Percentiles rank a stretch among this genome's conserved stretches.
These are phyloP conservation scores for Agrochola circellaris DNA, from an alignment of 2,888 invertebrate genomes.

Conservation along the genomic window DNA sequence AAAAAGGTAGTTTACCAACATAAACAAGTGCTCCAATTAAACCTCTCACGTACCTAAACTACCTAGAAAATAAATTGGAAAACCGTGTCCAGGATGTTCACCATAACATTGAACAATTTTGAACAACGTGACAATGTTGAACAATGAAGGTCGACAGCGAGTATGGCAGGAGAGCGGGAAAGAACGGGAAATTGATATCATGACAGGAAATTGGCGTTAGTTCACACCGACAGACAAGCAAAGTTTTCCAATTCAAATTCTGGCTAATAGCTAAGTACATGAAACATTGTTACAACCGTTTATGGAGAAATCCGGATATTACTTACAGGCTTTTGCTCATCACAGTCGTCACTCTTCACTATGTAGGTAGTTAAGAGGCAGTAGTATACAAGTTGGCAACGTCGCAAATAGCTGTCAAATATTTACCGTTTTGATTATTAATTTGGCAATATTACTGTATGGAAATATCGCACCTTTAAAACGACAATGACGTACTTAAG, in stretches of 20 bases:
- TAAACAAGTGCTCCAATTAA: background rate
- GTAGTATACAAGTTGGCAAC: no score
- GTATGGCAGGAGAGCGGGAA: constrained; percentile 46
- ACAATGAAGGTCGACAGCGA: constrained; percentile 22
- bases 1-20: background rate
- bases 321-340: background rate
- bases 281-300: constrained; percentile 18
- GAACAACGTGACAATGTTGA: constrained; percentile 13
- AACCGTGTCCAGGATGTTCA: constrained; percentile 13
- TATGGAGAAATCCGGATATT: constrained; percentile 18
- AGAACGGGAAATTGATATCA: constrained; percentile 63
- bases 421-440: no score
- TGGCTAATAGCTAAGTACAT: constrained; percentile 6
- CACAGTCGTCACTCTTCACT: no score
- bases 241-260: constrained; percentile 44
- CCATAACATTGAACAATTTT: constrained; percentile 21
- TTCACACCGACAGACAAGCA: constrained; percentile 24
- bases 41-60: background rate
- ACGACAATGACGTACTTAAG: no score
- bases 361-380: no score
- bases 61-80: constrained; percentile 18
- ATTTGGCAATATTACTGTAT: no score
- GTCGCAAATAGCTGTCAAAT: no score
- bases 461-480: no score
- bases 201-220: constrained; percentile 62